Evolutionary conservation across 2,888 invertebrate genomes (phyloP).

Genomic region (Drosophila flavopinicola): DNA sequence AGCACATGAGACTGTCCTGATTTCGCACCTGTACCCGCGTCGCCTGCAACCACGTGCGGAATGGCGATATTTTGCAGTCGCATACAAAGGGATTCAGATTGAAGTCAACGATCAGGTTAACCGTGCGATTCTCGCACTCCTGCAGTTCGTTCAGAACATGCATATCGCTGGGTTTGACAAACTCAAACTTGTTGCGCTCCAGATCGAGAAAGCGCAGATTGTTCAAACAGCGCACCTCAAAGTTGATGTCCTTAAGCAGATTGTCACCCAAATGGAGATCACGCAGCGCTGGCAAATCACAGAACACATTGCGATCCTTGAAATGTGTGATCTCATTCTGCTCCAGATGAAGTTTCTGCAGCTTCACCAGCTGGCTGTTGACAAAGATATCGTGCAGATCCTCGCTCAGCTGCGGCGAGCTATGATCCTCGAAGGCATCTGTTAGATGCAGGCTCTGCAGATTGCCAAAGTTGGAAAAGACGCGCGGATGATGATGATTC

Average conservation of each 20-base stretch:
- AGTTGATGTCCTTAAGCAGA: slow-evolving; percentile 86
- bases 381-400: slow-evolving; percentile 90
- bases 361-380: slow-evolving; percentile 87
- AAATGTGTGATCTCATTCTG: slow-evolving; percentile 90
- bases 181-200: slow-evolving; percentile 88
- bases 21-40: slow-evolving; percentile 87
- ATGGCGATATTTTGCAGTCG: slow-evolving; percentile 87
- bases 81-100: slow-evolving; percentile 89
- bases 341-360: slow-evolving; percentile 90
- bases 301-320: slow-evolving; percentile 88
- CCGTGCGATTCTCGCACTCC: slow-evolving; percentile 81
- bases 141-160: slow-evolving; percentile 86
- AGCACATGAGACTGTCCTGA: slow-evolving; percentile 86
- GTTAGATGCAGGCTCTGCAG: slow-evolving; percentile 89
- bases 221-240: slow-evolving; percentile 88
- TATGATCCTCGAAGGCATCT: slow-evolving; percentile 89
- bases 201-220: slow-evolving; percentile 89
- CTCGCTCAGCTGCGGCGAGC: slow-evolving; percentile 86
- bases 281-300: slow-evolving; percentile 88
- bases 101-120: slow-evolving; percentile 87
- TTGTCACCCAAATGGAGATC: slow-evolving; percentile 90
- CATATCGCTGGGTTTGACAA: slow-evolving; percentile 86
- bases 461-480: slow-evolving; percentile 89
- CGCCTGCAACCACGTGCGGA: slow-evolving; percentile 87
- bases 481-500: slow-evolving; percentile 88